These are phyloP conservation scores for Seriola quinqueradiata DNA, from an alignment of 2,113 vertebrate genomes.

Conservation along the genomic window DNA sequence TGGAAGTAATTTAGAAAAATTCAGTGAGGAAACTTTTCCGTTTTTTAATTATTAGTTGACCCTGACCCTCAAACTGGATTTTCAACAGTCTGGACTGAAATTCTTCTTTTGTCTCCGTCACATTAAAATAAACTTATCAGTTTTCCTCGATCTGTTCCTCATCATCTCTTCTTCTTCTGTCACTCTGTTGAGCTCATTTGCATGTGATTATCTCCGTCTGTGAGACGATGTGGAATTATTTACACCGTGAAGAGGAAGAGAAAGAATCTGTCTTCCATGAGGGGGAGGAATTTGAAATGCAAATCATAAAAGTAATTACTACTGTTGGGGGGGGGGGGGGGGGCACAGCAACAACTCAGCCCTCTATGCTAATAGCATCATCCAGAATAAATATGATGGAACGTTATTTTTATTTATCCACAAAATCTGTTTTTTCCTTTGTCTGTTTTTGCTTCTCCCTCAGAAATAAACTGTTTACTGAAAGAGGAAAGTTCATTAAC, in stretches of 20 bases:
- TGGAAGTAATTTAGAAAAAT: background rate
- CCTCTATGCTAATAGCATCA: conserved; percentile 35
- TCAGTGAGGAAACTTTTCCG: background rate
- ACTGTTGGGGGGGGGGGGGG: background rate
- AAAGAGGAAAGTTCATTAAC: conserved; percentile 47
- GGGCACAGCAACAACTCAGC: background rate
- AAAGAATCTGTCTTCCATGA: conserved; percentile 43
- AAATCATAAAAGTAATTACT: conserved; percentile 69
- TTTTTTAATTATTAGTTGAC: background rate
- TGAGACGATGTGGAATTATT: conserved; percentile 48
- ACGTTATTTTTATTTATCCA: conserved; percentile 1
- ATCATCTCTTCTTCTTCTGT: conserved; percentile 40
- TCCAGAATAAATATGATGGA: conserved; percentile 21
- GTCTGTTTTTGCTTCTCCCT: conserved; percentile 9
- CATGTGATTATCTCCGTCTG: conserved; percentile 71
- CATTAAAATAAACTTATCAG: conserved; percentile 60
- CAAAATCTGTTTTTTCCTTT: conserved; percentile 7
- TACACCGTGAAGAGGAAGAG: conserved; percentile 8
- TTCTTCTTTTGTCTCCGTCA: conserved; percentile 38
- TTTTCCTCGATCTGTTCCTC: conserved; percentile 56
- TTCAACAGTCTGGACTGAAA: conserved; percentile 14
- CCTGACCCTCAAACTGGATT: background rate
- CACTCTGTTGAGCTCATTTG: conserved; percentile 68
- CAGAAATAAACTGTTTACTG: conserved; percentile 41
- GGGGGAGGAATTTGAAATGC: conserved; percentile 68